Evolutionary conservation across 2,888 invertebrate species (phyloP).

Genomic region (Pandemis corylana): DNA sequence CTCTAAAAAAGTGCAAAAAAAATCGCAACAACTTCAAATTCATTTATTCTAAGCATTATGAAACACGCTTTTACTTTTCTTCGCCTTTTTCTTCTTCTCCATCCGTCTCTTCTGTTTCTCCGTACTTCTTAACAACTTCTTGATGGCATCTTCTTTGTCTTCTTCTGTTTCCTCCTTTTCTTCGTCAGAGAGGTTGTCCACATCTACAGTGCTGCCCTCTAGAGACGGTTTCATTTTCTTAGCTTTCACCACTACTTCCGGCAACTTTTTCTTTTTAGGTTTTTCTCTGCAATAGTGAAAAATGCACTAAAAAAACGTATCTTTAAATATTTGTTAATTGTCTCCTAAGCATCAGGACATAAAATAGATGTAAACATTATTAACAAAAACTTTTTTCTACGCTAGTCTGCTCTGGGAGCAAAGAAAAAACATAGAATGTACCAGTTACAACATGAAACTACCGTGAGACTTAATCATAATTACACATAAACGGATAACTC

Average conservation of each 20-base stretch:
- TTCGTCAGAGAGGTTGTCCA: slow-evolving; percentile 49
- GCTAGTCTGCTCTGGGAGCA: too few species aligned
- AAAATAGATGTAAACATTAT: too few species aligned
- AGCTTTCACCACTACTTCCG: not conserved
- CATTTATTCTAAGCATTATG: slow-evolving; percentile 72
- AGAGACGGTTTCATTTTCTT: slow-evolving; percentile 36
- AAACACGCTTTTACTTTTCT: slow-evolving; percentile 76
- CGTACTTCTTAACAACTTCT: slow-evolving; percentile 72
- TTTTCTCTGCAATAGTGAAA: slow-evolving; percentile 54
- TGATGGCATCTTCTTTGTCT: slow-evolving; percentile 67
- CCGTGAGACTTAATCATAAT: too few species aligned
- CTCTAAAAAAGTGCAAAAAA: not conserved
- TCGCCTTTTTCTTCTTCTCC: slow-evolving; percentile 71
- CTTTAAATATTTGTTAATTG: too few species aligned
- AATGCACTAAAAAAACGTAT: not conserved
- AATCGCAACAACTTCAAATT: slow-evolving; percentile 3
- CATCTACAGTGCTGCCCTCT: slow-evolving; percentile 31
- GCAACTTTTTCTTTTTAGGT: slow-evolving; percentile 54
- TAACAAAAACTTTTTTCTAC: too few species aligned
- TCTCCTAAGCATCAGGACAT: too few species aligned
- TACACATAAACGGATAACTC: too few species aligned
- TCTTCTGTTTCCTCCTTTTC: slow-evolving; percentile 53
- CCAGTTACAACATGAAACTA: too few species aligned
- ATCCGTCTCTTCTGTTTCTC: slow-evolving; percentile 74
- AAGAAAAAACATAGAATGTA: too few species aligned